Percentiles rank a stretch among this genome's conserved stretches.
Conservation (phyloP, 2,888 invertebrate species). For the Chesias legatella region DNA sequence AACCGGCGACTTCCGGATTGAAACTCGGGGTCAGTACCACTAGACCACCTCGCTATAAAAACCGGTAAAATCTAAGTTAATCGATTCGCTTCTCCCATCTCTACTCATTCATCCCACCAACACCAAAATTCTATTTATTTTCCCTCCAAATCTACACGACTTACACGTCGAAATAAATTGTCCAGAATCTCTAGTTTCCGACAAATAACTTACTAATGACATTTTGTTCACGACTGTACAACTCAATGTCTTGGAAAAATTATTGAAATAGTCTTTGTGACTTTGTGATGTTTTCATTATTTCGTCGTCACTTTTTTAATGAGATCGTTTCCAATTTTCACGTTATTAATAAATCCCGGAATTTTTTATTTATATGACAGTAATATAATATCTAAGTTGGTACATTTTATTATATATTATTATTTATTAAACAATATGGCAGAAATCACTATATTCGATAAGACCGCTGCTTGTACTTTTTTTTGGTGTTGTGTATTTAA, state of each 20-base stretch:
- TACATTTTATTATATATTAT: no score
- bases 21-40: no score
- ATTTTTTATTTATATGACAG: no score
- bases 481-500: no score
- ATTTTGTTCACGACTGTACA: conserved; percentile 57
- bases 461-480: no score
- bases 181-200: conserved; percentile 55
- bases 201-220: conserved; percentile 63
- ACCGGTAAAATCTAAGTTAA: no score
- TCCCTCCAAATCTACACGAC: conserved; percentile 55
- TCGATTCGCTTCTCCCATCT: conserved; percentile 8
- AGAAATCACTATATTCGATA: no score
- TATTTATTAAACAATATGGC: no score
- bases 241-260: conserved; percentile 33
- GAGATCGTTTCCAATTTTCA: conserved; percentile 8
- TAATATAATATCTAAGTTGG: no score
- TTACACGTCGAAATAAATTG: conserved; percentile 68
- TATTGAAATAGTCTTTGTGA: conserved; percentile 30
- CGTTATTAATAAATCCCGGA: no score
- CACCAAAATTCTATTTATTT: conserved; percentile 46
- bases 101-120: conserved; percentile 9
- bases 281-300: conserved; percentile 27
- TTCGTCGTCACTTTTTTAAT: conserved; percentile 25
- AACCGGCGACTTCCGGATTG: no score
- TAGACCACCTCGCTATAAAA: no score